These are phyloP conservation scores for Siderastrea siderea DNA, from an alignment of 92 coral and sea anemone species.

Conservation along the genomic window DNA sequence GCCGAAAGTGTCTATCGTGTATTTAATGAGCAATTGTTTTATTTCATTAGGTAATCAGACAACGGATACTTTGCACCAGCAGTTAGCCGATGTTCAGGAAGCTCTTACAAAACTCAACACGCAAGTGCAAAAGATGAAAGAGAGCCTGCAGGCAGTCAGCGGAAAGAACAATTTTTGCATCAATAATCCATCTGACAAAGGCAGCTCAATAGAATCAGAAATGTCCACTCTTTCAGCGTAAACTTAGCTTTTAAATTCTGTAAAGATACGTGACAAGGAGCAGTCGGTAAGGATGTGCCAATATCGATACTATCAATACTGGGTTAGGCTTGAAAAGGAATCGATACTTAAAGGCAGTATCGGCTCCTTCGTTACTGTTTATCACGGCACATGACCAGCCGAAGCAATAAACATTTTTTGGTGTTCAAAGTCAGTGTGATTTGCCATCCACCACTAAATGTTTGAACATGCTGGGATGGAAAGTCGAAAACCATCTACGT, in stretches of 20 bases:
- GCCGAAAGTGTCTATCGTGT: no score
- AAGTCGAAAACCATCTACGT: no score
- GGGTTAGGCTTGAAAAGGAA: background rate
- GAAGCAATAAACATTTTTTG: no score
- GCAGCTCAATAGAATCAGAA: background rate
- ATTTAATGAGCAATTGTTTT: background rate
- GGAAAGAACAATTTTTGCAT: background rate
- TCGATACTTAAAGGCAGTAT: background rate
- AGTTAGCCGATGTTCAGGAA: constrained; percentile 44
- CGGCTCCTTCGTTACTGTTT: background rate
- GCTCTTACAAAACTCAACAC: constrained; percentile 36
- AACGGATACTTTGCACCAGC: constrained; percentile 7
- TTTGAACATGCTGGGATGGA: no score
- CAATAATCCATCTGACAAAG: background rate
- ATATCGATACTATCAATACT: background rate
- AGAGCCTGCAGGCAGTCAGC: constrained; percentile 4
- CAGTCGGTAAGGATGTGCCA: background rate
- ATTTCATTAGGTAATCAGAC: background rate
- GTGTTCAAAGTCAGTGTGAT: no score
- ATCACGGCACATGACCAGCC: no score
- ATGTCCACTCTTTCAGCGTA: background rate
- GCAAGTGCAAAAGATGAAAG: constrained; percentile 49
- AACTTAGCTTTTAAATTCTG: background rate
- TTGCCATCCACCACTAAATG: no score
- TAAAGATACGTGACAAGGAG: background rate